Evolutionary conservation across 2,797 vertebrate genomes (phyloP).

Genomic region (Carapus acus): DNA sequence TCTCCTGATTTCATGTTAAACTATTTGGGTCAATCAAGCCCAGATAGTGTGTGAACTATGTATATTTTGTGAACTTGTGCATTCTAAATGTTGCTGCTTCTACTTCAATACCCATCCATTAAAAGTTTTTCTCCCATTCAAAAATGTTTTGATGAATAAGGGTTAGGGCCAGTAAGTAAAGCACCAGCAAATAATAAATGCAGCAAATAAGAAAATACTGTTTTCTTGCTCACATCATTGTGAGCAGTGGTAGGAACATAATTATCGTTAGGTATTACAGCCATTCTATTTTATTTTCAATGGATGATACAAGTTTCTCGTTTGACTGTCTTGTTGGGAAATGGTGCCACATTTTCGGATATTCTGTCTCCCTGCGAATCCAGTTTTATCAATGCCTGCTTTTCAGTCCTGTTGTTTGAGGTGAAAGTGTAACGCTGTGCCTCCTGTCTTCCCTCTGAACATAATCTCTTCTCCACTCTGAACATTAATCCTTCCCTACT

Average conservation of each 20-base stretch:
- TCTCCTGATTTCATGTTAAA: too few relatives aligned
- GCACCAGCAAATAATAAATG: constrained; percentile 27
- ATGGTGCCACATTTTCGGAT: constrained; percentile 50
- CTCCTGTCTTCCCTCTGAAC: constrained; percentile 67
- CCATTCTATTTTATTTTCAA: constrained; percentile 57
- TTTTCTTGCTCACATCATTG: constrained; percentile 41
- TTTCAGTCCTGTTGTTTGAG: constrained; percentile 60
- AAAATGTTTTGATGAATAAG: too few relatives aligned
- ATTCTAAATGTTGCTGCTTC: too few relatives aligned
- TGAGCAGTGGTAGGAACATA: constrained; percentile 47
- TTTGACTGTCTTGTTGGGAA: constrained; percentile 49
- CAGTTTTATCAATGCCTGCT: constrained; percentile 63
- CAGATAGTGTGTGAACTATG: too few relatives aligned
- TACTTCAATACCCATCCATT: too few relatives aligned
- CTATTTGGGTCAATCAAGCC: too few relatives aligned
- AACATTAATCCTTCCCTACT: constrained; percentile 75
- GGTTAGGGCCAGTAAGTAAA: constrained; percentile 30
- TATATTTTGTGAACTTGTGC: too few relatives aligned
- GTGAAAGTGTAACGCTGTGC: constrained; percentile 66
- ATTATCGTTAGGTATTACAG: constrained; percentile 42
- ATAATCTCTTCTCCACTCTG: constrained; percentile 73
- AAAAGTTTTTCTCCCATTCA: too few relatives aligned
- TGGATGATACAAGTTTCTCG: constrained; percentile 56
- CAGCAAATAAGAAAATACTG: constrained; percentile 42
- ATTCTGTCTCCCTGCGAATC: constrained; percentile 45